A percentile compares a stretch with the other conserved stretches of the same genome.
Conservation (phyloP, 1,140 invertebrate species). For the Bombyx mori region ASM3026992v2 NC_085131.1:412001-412500, state of each 20-base stretch:
- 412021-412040: too few species aligned
- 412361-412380: neutral
- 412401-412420: conserved; percentile 74
- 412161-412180: conserved; percentile 73
- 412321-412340: neutral
- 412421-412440: conserved; percentile 74
- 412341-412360: neutral
- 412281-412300: conserved; percentile 65
- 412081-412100: conserved; percentile 14
- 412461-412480: conserved; percentile 72
- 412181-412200: conserved; percentile 75
- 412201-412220: conserved; percentile 74
- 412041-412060: too few species aligned
- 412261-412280: conserved; percentile 69
- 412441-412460: conserved; percentile 64
- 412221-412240: conserved; percentile 73
- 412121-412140: conserved; percentile 49
- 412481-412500: conserved; percentile 80
- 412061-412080: too few species aligned
- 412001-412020: too few species aligned
- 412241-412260: conserved; percentile 77
- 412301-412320: conserved; percentile 19
- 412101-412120: conserved; percentile 28
- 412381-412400: conserved; percentile 71
- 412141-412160: conserved; percentile 66